A percentile compares a stretch with the other conserved stretches of the same genome.
Conservation (phyloP, 1,140 invertebrate genomes). For the Drosophila miranda region DNA sequence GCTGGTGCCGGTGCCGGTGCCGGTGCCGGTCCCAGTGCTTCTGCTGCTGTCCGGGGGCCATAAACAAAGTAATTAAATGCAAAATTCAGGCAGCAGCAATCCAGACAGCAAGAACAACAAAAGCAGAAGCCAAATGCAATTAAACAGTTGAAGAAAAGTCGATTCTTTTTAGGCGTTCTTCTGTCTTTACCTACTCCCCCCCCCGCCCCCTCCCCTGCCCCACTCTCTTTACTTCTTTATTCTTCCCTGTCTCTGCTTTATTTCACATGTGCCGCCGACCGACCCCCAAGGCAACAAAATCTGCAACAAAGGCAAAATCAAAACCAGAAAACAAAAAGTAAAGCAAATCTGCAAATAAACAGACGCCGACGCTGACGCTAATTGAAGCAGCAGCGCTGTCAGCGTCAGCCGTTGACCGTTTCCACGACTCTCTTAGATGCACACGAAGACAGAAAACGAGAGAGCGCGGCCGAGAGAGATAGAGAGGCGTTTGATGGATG, state of each 20-base stretch:
- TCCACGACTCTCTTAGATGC: neutral
- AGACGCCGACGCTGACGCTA: constrained; percentile 61
- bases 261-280: constrained; percentile 48
- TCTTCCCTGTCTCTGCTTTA: constrained; percentile 46
- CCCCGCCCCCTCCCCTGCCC: neutral
- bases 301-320: constrained; percentile 31
- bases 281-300: constrained; percentile 27
- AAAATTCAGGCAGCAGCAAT: constrained; percentile 58
- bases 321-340: constrained; percentile 4
- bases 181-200: neutral
- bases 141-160: constrained; percentile 73
- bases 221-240: neutral
- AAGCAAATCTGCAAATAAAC: constrained; percentile 66
- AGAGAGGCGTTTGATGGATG: constrained; percentile 30
- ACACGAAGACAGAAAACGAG: neutral
- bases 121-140: constrained; percentile 53
- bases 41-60: constrained; percentile 41
- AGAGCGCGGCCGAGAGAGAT: neutral
- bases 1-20: too few species aligned
- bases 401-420: constrained; percentile 40
- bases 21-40: too few species aligned
- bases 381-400: constrained; percentile 67
- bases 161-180: constrained; percentile 48
- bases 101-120: constrained; percentile 44
- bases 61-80: constrained; percentile 80